Evolutionary conservation across 2,888 invertebrate genomes (phyloP).

Genomic region (Congeria kusceri): DNA sequence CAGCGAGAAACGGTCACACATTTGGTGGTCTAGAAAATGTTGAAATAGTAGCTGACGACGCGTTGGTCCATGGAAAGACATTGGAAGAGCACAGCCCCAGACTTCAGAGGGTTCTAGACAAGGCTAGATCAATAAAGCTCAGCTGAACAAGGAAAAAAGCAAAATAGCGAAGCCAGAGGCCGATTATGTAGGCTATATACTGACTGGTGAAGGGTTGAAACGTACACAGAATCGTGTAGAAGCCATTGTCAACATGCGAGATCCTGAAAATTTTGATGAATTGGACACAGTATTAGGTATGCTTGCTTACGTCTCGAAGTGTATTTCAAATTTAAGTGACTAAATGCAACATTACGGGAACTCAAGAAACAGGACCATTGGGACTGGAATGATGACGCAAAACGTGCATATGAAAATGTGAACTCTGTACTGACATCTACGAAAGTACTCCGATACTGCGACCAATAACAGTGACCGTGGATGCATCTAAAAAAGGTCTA

Average conservation of each 20-base stretch:
- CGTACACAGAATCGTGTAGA: conserved; percentile 20
- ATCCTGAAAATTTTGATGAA: no score
- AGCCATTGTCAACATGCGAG: background rate
- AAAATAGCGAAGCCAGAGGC: background rate
- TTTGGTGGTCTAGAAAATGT: conserved; percentile 4
- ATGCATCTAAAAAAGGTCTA: no score
- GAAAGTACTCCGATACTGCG: no score
- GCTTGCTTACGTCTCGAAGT: no score
- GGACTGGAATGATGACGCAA: no score
- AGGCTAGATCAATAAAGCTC: conserved; percentile 28
- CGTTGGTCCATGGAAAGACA: conserved; percentile 41
- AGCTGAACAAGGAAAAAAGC: conserved; percentile 40
- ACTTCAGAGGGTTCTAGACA: conserved; percentile 28
- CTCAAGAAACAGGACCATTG: no score
- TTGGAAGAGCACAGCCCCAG: conserved; percentile 43
- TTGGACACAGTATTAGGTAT: no score
- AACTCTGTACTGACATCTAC: no score
- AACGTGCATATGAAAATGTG: no score
- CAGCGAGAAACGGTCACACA: conserved; percentile 20
- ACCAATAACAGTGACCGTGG: no score
- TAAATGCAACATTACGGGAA: no score
- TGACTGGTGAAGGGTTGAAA: background rate
- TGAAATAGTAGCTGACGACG: conserved; percentile 44
- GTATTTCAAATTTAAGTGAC: no score
- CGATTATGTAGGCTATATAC: background rate